Base-by-base conservation (phyloP, 2,888 invertebrate species). In the Venustoraphidia nigricollis region DNA sequence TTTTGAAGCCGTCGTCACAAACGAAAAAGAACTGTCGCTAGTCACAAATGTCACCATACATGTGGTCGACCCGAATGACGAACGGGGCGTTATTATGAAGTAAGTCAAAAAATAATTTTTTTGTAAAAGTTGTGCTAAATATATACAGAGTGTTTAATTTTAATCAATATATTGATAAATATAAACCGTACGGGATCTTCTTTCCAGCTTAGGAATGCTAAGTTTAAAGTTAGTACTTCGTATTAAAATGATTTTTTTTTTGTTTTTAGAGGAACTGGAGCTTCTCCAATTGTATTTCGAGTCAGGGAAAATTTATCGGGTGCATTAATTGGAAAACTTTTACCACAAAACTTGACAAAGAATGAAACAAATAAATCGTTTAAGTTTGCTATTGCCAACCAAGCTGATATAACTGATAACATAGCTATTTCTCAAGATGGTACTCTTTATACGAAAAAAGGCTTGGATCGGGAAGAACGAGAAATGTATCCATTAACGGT, bases 31-130 rank as follows among this genome's bases (percentile, higher is more conserved):
- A 43, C 60, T 82, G 17, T 79, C 82, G 10, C 71, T 90, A 27
- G 75, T 83, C 8, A 90, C 91, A 2, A 89, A 90, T 58, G 81
- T 90, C 0, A 87, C 88, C 9, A 80, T 90, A 45, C 87, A 88
- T 57, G 79, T 90, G 9, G 88, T 89, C 0, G 81, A 82, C 63
- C 81, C 83, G 0, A 77, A 81, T 52, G 82, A 83, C 57, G 77
- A 82, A 52, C 75, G 76, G 64, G 78, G 77, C 51, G 71, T 79
- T 51, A 69, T 82, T 50, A 71, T 79, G 58, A 81, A 76, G 76
- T 76, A 64, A 66, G 76, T 73, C 66, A 38, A 13, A 13, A n/a
- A 38, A 38, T 27, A 27, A 27, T 6, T 27, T 27, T 27, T 27
- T 27, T 3, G 3, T 27, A 27, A 27, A 1, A 5, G 3, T 6